phyloP scores from a whole-genome alignment of 2,888 invertebrate genomes.

The Plagiodera versicolora region DNA sequence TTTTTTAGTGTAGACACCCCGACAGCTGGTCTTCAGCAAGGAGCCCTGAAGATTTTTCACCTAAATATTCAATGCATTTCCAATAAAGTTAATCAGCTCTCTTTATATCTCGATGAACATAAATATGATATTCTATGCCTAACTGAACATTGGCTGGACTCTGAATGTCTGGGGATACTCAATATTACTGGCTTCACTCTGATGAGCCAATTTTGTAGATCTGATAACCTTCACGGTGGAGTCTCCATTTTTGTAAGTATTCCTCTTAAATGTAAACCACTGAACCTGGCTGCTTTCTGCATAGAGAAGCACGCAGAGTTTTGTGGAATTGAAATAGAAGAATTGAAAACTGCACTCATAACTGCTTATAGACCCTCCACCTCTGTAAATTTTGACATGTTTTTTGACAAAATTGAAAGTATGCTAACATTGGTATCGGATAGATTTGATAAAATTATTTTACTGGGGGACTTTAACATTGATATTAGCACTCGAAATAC shows the following conservation, averaged over 20 bases:
- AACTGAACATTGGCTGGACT: too few species aligned
- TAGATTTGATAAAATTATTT: constrained; percentile 7
- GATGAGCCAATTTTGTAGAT: constrained; percentile 4
- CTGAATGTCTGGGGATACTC: not conserved
- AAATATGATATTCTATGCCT: too few species aligned
- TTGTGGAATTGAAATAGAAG: constrained; percentile 8
- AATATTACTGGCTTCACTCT: constrained; percentile 5
- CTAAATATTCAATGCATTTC: too few species aligned
- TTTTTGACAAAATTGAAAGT: not conserved
- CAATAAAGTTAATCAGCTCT: too few species aligned
- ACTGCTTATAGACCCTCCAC: constrained; percentile 3
- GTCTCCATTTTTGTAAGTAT: constrained; percentile 3
- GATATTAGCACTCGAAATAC: constrained; percentile 1
- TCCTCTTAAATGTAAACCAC: constrained; percentile 3
- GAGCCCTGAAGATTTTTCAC: too few species aligned
- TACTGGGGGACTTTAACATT: constrained; percentile 5
- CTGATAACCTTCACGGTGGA: constrained; percentile 8
- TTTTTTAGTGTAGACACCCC: too few species aligned
- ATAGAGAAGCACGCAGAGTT: constrained; percentile 6
- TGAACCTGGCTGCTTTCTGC: not conserved
- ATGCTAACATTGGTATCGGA: not conserved
- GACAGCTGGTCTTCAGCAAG: too few species aligned
- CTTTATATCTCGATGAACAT: too few species aligned
- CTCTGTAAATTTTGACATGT: not conserved
- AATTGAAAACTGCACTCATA: constrained; percentile 2